Evolutionary conservation across 2,797 vertebrate species (phyloP), one percentile per base, ranked within the genome.

Genomic region (Menidia menidia): DNA sequence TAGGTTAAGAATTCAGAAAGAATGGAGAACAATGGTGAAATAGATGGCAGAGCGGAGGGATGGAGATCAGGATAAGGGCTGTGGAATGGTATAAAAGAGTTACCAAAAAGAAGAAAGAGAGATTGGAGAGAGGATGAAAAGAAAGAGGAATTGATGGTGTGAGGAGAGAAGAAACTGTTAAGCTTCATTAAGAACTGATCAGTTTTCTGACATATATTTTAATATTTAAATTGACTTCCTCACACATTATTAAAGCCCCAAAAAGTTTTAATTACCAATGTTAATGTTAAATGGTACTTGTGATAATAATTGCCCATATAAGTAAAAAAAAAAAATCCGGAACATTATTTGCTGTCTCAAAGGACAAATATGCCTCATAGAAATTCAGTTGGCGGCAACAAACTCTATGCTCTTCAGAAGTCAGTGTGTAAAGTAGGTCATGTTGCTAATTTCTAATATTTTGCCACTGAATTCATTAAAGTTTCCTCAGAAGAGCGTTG

Each of bases 81-180:
- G 35, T 39, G 6, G 35, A 39, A 39, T 31, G 48, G 0, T 13
- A 0, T 18, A 13, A 30, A 31, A 12, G 14, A 30, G 30, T 12
- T 19, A 14, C 35, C 35, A 39, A 39, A 6, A 39, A 39, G 35
- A 31, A 31, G 6, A 25, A 18, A 48, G 45, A 25, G n/a, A 48
- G 45, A 25, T 3, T 50, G 18, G 47, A n/a, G 11, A 11, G 9
- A 50, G 19, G 47, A 10, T 18, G n/a, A 2, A 50, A 19, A 19
- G 3, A 25, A 11, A 2, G 47, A 2, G 19, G 4, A 48, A 48
- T 48, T 10, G 19, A 19, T 48, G 47, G 45, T 7, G n/a, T 16
- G n/a, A 48, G 11, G 1, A 4, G 19, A 4, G 1, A n/a, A 48
- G 18, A 18, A 50, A 50, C 10, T 50, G 47, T 50, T 4, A 16